Evolutionary conservation across 1,140 invertebrate species (phyloP).

Genomic region (Meteorus sp.): DNA sequence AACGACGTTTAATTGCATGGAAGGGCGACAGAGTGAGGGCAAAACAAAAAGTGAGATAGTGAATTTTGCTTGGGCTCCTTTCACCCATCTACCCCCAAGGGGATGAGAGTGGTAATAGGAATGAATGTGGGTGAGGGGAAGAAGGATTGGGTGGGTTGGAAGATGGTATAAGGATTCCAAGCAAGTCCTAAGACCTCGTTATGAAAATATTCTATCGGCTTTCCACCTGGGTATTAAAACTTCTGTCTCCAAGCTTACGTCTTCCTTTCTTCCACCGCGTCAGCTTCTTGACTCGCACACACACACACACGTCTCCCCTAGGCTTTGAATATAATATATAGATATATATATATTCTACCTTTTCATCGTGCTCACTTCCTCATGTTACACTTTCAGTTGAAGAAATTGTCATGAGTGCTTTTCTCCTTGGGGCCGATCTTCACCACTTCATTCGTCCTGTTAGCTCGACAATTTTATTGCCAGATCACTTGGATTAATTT

Average conservation of each 20-base stretch:
- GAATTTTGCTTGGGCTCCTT: no score
- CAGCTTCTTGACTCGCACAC: not conserved
- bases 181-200: slow-evolving; percentile 21
- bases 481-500: slow-evolving; percentile 14
- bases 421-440: no score
- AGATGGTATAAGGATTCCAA: no score
- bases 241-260: slow-evolving; percentile 18
- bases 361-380: no score
- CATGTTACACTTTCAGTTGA: no score
- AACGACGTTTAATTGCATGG: slow-evolving; percentile 35
- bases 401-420: no score
- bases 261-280: not conserved
- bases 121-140: not conserved
- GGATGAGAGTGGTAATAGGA: slow-evolving; percentile 2
- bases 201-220: slow-evolving; percentile 28
- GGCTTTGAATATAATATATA: not conserved
- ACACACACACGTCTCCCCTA: not conserved
- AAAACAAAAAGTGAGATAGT: no score
- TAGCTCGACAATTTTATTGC: slow-evolving; percentile 10
- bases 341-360: no score
- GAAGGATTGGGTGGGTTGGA: no score
- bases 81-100: slow-evolving; percentile 5
- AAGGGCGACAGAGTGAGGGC: no score
- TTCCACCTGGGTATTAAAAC: slow-evolving; percentile 24
- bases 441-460: no score